Evolutionary conservation across 2,797 vertebrate genomes (phyloP).

Genomic region (Benthosema pterotum): DNA sequence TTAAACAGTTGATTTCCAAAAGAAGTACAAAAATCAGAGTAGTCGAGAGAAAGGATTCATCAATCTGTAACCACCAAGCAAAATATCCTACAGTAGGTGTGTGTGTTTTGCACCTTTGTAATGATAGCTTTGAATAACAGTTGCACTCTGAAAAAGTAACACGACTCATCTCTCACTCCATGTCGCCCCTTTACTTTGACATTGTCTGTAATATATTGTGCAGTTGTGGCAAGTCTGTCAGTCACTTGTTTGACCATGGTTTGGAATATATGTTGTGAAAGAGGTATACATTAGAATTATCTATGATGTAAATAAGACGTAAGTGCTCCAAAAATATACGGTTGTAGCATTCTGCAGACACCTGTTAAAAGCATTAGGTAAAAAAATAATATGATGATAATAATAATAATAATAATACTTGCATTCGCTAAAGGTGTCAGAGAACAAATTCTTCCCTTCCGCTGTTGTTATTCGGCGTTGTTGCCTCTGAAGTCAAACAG

Average conservation of each 20-base stretch:
- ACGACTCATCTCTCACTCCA: constrained; percentile 28
- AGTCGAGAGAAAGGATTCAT: constrained; percentile 38
- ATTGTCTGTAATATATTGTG: constrained; percentile 40
- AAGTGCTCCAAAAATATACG: constrained; percentile 53
- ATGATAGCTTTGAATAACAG: constrained; percentile 61
- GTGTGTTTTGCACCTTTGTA: constrained; percentile 45
- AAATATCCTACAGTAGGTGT: constrained; percentile 39
- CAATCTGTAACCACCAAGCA: constrained; percentile 39
- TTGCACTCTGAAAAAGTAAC: constrained; percentile 54
- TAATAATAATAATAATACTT: constrained; percentile 12
- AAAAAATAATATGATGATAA: constrained; percentile 9
- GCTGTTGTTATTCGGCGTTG: constrained; percentile 3
- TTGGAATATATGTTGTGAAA: constrained; percentile 53
- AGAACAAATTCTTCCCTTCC: constrained; percentile 25
- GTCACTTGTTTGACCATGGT: constrained; percentile 36
- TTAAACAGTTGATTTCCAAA: constrained; percentile 34
- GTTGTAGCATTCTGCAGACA: constrained; percentile 62
- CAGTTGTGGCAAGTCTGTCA: constrained; percentile 22
- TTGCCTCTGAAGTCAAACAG: constrained; percentile 10
- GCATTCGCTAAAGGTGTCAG: constrained; percentile 39
- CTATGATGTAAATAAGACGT: constrained; percentile 65
- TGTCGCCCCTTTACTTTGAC: constrained; percentile 47
- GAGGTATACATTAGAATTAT: constrained; percentile 41
- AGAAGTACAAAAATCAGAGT: constrained; percentile 43
- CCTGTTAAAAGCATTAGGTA: constrained; percentile 33